phyloP scores from a whole-genome alignment of 2,888 invertebrate species.

The Agrochola circellaris region DNA sequence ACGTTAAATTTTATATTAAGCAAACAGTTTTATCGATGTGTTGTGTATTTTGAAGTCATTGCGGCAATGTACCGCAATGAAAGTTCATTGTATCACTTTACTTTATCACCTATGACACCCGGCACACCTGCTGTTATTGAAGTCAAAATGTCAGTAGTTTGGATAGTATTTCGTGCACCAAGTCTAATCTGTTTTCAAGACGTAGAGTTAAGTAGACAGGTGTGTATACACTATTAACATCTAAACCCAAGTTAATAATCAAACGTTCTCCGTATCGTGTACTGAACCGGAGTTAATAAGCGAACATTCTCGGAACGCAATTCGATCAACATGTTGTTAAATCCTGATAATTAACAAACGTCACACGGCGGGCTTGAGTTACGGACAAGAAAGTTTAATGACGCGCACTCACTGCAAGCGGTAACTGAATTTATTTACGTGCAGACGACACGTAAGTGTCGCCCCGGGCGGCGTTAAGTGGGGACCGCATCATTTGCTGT shows the following conservation, averaged over 20 bases:
- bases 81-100: constrained; percentile 64
- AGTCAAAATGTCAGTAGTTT: constrained; percentile 36
- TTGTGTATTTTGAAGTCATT: constrained; percentile 69
- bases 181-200: constrained; percentile 30
- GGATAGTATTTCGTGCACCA: constrained; percentile 12
- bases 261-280: constrained; percentile 46
- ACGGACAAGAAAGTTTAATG: constrained; percentile 89
- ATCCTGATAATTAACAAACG: constrained; percentile 83
- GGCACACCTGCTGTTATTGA: constrained; percentile 44
- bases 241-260: constrained; percentile 49
- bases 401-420: constrained; percentile 84
- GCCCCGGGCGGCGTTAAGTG: constrained; percentile 84
- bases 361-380: constrained; percentile 78
- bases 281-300: constrained; percentile 59
- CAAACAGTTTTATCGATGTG: constrained; percentile 82
- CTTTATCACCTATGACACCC: constrained; percentile 47
- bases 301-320: constrained; percentile 59
- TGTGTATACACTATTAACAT: constrained; percentile 9
- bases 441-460: constrained; percentile 87
- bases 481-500: constrained; percentile 90
- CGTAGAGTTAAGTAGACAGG: constrained; percentile 9
- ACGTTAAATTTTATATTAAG: constrained; percentile 86
- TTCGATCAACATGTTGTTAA: constrained; percentile 73
- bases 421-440: constrained; percentile 88
- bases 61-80: constrained; percentile 62